Conservation (phyloP, 1,140 invertebrate species). For the Diploscapter pachys region DNA sequence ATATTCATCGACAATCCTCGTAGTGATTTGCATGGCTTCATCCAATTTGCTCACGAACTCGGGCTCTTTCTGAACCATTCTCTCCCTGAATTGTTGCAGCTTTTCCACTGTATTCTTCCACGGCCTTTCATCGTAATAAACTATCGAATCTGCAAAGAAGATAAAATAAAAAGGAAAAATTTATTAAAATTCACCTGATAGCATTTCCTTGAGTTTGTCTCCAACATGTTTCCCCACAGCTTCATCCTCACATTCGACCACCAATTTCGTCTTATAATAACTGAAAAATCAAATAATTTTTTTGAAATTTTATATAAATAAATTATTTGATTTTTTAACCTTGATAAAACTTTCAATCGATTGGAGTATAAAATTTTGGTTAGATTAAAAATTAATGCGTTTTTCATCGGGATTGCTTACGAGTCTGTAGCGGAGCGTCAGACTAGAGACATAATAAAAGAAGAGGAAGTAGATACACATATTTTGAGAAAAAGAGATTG, state of each 20-base stretch:
- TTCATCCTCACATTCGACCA: conserved; percentile 59
- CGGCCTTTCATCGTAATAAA: conserved; percentile 60
- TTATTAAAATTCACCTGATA: conserved; percentile 9
- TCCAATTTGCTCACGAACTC: conserved; percentile 23
- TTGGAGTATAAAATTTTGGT: not conserved
- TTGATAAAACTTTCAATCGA: not conserved
- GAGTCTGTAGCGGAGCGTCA: not conserved
- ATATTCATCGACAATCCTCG: conserved; percentile 24
- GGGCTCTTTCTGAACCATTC: not conserved
- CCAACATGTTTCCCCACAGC: conserved; percentile 53
- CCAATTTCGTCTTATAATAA: conserved; percentile 63
- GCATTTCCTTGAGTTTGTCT: conserved; percentile 20
- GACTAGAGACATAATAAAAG: not conserved
- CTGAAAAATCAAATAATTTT: conserved; percentile 31
- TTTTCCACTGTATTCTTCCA: conserved; percentile 38
- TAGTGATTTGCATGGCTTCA: conserved; percentile 17
- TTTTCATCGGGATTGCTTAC: no score
- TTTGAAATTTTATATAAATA: conserved; percentile 29
- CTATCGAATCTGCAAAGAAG: conserved; percentile 56
- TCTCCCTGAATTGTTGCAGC: conserved; percentile 4
- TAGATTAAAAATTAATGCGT: no score
- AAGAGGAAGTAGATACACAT: not conserved
- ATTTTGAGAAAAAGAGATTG: not conserved
- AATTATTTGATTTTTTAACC: not conserved
- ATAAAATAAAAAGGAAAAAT: conserved; percentile 31